phyloP scores from a whole-genome alignment of 2,113 vertebrate genomes.

The Manacus vitellinus region DNA sequence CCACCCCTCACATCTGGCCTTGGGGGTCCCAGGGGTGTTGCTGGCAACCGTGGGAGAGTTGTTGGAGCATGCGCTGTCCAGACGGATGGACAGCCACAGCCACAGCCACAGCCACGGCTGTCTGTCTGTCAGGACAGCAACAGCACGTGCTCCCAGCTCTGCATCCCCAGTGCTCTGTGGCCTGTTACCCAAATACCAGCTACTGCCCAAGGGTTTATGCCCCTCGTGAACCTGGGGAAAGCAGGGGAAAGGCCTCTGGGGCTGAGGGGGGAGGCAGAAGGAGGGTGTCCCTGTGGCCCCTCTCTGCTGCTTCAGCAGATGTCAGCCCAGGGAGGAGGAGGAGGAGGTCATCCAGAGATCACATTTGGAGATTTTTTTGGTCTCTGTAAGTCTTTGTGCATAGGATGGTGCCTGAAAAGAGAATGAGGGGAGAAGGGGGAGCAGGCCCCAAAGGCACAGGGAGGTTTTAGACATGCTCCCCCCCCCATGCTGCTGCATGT shows the following conservation, averaged over 20 bases:
- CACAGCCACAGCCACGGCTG: background rate
- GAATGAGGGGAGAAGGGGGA: background rate
- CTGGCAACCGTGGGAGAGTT: slow-evolving; percentile 35
- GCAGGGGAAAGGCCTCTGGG: slow-evolving; percentile 26
- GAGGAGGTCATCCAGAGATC: background rate
- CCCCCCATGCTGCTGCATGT: rapidly evolving
- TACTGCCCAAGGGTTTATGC: background rate
- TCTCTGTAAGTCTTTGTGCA: background rate
- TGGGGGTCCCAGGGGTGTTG: background rate
- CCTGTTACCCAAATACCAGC: slow-evolving; percentile 32
- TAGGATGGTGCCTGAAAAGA: background rate
- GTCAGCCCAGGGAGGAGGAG: background rate
- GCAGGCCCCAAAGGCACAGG: background rate
- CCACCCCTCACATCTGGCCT: background rate
- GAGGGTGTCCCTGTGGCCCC: rapidly evolving
- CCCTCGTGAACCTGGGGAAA: background rate
- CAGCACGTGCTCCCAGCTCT: background rate
- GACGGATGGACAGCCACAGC: background rate
- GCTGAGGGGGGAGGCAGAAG: background rate
- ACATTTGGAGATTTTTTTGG: background rate
- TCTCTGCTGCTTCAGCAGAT: slow-evolving; percentile 13
- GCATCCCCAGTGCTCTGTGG: background rate
- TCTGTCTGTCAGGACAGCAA: background rate
- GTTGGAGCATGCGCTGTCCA: background rate
- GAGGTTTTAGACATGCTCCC: background rate